These are phyloP conservation scores for Amblyornis subalaris DNA, from an alignment of 2,113 vertebrate genomes.

Conservation along the genomic window DNA sequence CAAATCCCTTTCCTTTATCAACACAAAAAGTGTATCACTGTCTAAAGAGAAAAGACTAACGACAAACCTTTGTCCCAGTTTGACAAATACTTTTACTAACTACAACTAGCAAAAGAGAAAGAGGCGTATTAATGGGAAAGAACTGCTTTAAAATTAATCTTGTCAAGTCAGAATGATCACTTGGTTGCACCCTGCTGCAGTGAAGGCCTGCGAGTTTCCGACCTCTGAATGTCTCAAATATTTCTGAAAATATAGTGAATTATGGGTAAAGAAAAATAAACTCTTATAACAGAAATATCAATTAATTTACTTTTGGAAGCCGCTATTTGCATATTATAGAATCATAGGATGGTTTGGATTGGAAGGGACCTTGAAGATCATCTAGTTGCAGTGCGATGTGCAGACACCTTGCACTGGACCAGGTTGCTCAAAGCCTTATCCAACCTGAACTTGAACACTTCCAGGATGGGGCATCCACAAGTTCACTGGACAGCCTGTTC, in stretches of 20 bases:
- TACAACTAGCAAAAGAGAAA: neutral
- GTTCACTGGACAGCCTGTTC: neutral
- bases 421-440: neutral
- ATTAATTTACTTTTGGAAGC: constrained; percentile 17
- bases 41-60: neutral
- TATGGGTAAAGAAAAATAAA: neutral
- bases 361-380: neutral
- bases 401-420: neutral
- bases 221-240: constrained; percentile 3
- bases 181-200: constrained; percentile 24
- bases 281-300: neutral
- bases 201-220: neutral
- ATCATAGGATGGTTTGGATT: neutral
- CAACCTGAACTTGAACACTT: neutral
- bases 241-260: neutral
- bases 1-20: constrained; percentile 5
- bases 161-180: constrained; percentile 29
- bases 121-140: neutral
- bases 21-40: neutral
- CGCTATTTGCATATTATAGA: neutral
- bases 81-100: constrained; percentile 2
- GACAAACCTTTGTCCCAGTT: neutral
- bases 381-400: neutral
- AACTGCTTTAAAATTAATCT: constrained; percentile 29
- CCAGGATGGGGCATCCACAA: no score